Base-by-base conservation (phyloP, 2,888 invertebrate species). In the Brenthis hecate region DNA sequence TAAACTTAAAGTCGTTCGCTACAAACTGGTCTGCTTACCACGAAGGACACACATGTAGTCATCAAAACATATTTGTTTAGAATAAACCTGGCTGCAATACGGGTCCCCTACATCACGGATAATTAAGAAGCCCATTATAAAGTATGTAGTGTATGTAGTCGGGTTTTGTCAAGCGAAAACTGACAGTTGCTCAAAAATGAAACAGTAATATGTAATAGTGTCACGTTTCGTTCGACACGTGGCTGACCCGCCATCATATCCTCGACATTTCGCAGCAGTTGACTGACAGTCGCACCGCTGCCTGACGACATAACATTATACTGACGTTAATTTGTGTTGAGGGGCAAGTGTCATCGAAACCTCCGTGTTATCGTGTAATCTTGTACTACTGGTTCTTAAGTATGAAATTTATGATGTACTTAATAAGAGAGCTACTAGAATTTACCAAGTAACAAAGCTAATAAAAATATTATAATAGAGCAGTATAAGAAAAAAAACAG, bases 211-310 rank as follows among this genome's bases (percentile, higher is more conserved):
- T 90, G 83, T 85, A 87, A 90, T 90, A 88, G 77, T 87, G 84
- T 87, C 89, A 89, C 88, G 89, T 89, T 85, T 81, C 72, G 78
- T 82, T 80, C 85, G 85, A 87, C 91, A 91, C 90, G 83, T 91
- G 91, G 89, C 84, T 92, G 91, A 92, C 91, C 91, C 86, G 84
- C 77, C 86, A 87, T 90, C 91, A 91, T 89, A 89, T 85, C 86
- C 84, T 86, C 83, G 83, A 85, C 83, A 84, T 88, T 86, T 88
- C 89, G 88, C 87, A 90, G 87, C 89, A 90, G 88, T 92, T 92
- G 93, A 93, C 89, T 91, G 92, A 91, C 93, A 91, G 84, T 85
- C 83, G 82, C 79, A 78, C 77, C 79, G 80, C 81, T 73, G 79
- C 78, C 81, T 80, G 82, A 78, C 87, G 89, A 88, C 82, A 85